Percentiles rank a stretch among this genome's conserved stretches.
Evolutionary conservation across 2,113 vertebrate species (phyloP).

Genomic region (Marmota flaviventris): DNA sequence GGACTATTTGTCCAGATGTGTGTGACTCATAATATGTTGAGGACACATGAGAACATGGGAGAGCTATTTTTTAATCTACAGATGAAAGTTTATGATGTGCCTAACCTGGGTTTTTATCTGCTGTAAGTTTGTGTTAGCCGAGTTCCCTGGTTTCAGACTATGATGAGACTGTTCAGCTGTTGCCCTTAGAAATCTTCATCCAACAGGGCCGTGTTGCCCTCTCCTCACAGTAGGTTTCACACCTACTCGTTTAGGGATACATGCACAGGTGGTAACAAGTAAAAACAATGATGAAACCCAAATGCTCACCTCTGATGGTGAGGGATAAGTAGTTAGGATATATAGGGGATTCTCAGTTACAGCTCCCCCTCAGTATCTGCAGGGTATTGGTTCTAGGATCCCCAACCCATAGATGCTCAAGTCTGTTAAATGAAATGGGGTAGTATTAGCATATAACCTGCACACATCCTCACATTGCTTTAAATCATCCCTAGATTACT

Average conservation of each 20-base stretch:
- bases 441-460: not conserved
- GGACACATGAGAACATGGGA: not conserved
- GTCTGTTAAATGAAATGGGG: not conserved
- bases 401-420: not conserved
- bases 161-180: not conserved
- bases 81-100: not conserved
- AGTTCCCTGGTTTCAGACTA: not conserved
- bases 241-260: not conserved
- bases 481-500: not conserved
- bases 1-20: too few species aligned
- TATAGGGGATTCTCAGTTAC: not conserved
- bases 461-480: not conserved
- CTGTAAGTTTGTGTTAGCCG: not conserved
- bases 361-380: too few species aligned
- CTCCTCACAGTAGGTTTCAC: not conserved
- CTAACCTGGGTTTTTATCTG: not conserved
- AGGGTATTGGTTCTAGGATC: not conserved
- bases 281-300: not conserved
- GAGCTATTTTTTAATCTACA: not conserved
- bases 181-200: not conserved
- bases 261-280: not conserved
- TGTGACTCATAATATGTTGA: not conserved
- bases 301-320: not conserved
- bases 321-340: not conserved
- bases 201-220: not conserved